Conservation (phyloP, 1,140 invertebrate genomes). For the Drosophila funebris region DNA sequence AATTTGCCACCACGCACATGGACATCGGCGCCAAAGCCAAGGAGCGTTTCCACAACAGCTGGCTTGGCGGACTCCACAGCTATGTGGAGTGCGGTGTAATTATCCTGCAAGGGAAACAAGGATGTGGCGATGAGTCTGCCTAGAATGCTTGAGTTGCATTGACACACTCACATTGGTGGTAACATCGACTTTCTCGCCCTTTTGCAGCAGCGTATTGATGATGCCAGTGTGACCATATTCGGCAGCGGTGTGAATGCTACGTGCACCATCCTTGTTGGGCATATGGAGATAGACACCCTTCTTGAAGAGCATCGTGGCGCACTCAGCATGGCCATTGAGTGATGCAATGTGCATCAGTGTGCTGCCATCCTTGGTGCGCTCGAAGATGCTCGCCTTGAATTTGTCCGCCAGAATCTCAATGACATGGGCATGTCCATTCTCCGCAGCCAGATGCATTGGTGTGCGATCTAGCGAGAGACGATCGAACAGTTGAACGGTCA, state of each 20-base stretch:
- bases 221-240: slow-evolving; percentile 97
- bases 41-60: slow-evolving; percentile 96
- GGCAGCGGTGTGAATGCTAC: slow-evolving; percentile 96
- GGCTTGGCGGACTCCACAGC: slow-evolving; percentile 98
- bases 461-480: slow-evolving; percentile 90
- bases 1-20: slow-evolving; percentile 95
- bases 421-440: slow-evolving; percentile 96
- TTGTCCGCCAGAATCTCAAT: slow-evolving; percentile 99
- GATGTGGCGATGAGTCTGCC: no score
- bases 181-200: slow-evolving; percentile 98
- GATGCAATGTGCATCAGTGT: slow-evolving; percentile 99
- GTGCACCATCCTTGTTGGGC: slow-evolving; percentile 98
- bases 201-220: slow-evolving; percentile 96
- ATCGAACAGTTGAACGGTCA: background rate
- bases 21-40: slow-evolving; percentile 98
- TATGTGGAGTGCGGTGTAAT: slow-evolving; percentile 99
- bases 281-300: slow-evolving; percentile 99
- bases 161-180: slow-evolving; percentile 92
- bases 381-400: slow-evolving; percentile 97
- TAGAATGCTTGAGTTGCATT: background rate
- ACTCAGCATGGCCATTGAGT: slow-evolving; percentile 97
- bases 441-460: slow-evolving; percentile 98
- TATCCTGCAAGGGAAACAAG: slow-evolving; percentile 89
- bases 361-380: slow-evolving; percentile 97
- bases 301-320: slow-evolving; percentile 98